Base-by-base conservation (phyloP, 2,113 vertebrate species). In the Pristiophorus japonicus region DNA sequence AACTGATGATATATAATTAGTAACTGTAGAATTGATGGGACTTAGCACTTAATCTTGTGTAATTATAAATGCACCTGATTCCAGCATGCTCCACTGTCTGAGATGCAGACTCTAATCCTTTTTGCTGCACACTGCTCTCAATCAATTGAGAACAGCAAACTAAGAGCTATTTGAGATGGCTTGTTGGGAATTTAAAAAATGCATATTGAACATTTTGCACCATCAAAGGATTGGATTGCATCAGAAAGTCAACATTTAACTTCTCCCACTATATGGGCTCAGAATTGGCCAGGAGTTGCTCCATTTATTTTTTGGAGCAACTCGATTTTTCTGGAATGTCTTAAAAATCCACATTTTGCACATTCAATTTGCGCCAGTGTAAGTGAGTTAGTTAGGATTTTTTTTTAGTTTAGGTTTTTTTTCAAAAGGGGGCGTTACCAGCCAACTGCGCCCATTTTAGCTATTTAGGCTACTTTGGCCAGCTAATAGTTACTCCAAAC, bases 11-110 rank as follows among this genome's bases (percentile, higher is more conserved):
- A 27, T 96, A 42, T 96, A 96, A 97, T 97, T 97, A 97, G 91
- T 62, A 7, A 66, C 88, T 5, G 95, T 30, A 91, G 97, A 96
- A 97, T 96, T 97, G 96, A 93, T 95, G 90, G 96, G 96, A 96
- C 65, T 1, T 42, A 27, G 62, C 96, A 96, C 95, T 95, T 96
- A 96, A 96, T 96, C 96, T 96, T 5, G 63, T 95, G 12, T 10
- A 95, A 95, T 96, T 65, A n/a, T 95, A 92, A 95, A 75, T 94
- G 63, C n/a, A 47, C 63, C 63, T 93, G 91, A 93, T 93, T 93
- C 18, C 62, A 47, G 38, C 63, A 45, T 94, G 93, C 45, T 70
- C 66, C 24, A 73, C 16, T 38, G 88, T n/a, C 38, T 81, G 78
- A 18, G 11, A 81, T 42, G 7, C 14, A 59, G 47, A 59, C 27